Conservation (phyloP, 2,888 invertebrate species). For the Tenthredo mesomela region DNA sequence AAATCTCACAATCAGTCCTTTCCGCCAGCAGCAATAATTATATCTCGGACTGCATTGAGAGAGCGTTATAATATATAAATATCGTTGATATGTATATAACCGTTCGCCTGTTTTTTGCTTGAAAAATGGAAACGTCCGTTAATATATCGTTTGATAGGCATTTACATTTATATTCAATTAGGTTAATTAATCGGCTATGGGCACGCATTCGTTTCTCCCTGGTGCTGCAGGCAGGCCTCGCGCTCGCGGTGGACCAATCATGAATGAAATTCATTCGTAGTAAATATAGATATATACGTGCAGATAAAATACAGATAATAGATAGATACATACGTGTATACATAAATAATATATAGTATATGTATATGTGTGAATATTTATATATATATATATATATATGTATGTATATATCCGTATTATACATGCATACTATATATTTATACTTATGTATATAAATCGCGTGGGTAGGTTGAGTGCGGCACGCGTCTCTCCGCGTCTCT, state of each 20-base stretch:
- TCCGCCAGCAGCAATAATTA: background rate
- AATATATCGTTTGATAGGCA: background rate
- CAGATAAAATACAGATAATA: constrained; percentile 54
- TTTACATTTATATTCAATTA: constrained; percentile 42
- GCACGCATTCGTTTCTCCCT: constrained; percentile 34
- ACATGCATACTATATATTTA: constrained; percentile 29
- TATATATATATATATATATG: constrained; percentile 42
- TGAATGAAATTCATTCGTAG: constrained; percentile 53
- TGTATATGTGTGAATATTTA: constrained; percentile 51
- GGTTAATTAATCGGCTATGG: constrained; percentile 41
- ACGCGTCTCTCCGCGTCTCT: constrained; percentile 52
- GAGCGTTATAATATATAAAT: constrained; percentile 1
- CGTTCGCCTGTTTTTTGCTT: constrained; percentile 8
- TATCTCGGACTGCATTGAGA: background rate
- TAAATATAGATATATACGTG: constrained; percentile 53
- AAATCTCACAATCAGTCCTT: constrained; percentile 4
- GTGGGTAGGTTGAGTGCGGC: constrained; percentile 43
- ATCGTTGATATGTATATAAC: background rate
- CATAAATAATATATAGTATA: constrained; percentile 52
- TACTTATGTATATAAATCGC: constrained; percentile 52
- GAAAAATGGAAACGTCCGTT: constrained; percentile 25
- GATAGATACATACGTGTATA: constrained; percentile 46
- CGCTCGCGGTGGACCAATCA: constrained; percentile 48
- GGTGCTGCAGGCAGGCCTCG: constrained; percentile 16
- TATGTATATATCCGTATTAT: background rate